A percentile compares a stretch with the other conserved stretches of the same genome.
Evolutionary conservation across 2,797 vertebrate genomes (phyloP).

Genomic region (Hydrocynus forskahlii): DNA sequence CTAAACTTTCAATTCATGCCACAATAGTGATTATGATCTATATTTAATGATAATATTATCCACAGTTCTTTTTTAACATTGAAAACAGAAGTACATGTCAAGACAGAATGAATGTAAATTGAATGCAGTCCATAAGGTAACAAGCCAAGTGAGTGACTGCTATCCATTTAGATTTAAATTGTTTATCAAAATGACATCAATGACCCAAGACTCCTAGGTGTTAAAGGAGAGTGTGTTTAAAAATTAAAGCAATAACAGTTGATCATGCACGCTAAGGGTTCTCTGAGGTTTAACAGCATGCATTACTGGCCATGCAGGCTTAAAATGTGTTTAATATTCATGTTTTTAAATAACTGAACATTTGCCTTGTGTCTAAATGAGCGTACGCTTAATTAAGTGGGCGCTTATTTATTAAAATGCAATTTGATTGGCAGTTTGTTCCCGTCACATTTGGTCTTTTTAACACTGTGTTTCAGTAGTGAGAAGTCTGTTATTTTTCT

Average conservation of each 20-base stretch:
- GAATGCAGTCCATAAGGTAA: too few relatives aligned
- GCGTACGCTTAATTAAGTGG: constrained; percentile 20
- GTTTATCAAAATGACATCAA: too few relatives aligned
- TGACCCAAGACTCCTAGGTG: too few relatives aligned
- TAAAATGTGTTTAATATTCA: constrained; percentile 1
- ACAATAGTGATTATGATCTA: too few relatives aligned
- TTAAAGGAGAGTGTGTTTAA: not conserved
- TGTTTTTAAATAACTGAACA: not conserved
- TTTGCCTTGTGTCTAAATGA: not conserved
- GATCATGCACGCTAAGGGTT: not conserved
- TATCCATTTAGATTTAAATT: too few relatives aligned
- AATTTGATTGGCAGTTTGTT: constrained; percentile 40
- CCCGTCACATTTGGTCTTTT: constrained; percentile 43
- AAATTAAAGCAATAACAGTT: too few relatives aligned
- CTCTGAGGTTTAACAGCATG: not conserved
- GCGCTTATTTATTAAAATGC: constrained; percentile 25
- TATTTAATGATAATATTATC: too few relatives aligned
- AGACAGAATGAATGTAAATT: too few relatives aligned
- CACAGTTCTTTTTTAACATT: too few relatives aligned
- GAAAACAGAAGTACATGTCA: too few relatives aligned
- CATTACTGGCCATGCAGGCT: not conserved
- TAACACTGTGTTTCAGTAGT: constrained; percentile 38
- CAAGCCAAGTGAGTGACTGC: too few relatives aligned
- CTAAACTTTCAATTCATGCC: too few relatives aligned
- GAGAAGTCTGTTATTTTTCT: constrained; percentile 33